Conservation (phyloP, 2,797 vertebrate genomes). For the Distichodus sexfasciatus region DNA sequence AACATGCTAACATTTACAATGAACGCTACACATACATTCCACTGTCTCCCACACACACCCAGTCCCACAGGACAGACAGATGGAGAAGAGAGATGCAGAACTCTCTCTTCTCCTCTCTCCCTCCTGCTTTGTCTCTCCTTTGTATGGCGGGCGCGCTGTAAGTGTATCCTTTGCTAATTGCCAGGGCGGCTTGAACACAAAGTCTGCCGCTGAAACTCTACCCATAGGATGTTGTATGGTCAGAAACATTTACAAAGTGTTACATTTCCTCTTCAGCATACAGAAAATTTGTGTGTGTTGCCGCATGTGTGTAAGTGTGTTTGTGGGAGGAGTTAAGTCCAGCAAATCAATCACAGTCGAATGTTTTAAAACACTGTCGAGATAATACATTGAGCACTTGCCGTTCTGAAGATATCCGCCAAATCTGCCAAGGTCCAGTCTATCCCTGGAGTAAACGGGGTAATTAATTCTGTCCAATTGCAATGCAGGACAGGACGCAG, state of each 20-base stretch:
- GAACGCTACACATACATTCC: slow-evolving; percentile 33
- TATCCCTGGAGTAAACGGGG: slow-evolving; percentile 9
- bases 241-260: slow-evolving; percentile 72
- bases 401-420: slow-evolving; percentile 2
- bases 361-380: slow-evolving; percentile 17
- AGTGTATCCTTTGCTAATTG: slow-evolving; percentile 78
- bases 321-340: slow-evolving; percentile 2
- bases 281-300: slow-evolving; percentile 22
- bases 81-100: slow-evolving; percentile 63
- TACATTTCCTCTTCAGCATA: slow-evolving; percentile 64
- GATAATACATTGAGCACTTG: slow-evolving; percentile 3
- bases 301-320: slow-evolving; percentile 8
- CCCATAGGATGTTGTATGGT: slow-evolving; percentile 63
- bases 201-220: slow-evolving; percentile 74
- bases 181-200: slow-evolving; percentile 72
- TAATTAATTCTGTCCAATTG: neutral
- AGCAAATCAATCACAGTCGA: slow-evolving; percentile 9
- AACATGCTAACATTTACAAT: neutral
- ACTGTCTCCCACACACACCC: slow-evolving; percentile 39
- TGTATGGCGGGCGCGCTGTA: slow-evolving; percentile 70
- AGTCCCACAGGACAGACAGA: slow-evolving; percentile 71
- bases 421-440: neutral
- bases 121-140: slow-evolving; percentile 51
- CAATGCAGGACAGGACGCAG: neutral
- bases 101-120: slow-evolving; percentile 12